Conservation (phyloP, 2,797 vertebrate species). For the Neomorphus geoffroyi region DNA sequence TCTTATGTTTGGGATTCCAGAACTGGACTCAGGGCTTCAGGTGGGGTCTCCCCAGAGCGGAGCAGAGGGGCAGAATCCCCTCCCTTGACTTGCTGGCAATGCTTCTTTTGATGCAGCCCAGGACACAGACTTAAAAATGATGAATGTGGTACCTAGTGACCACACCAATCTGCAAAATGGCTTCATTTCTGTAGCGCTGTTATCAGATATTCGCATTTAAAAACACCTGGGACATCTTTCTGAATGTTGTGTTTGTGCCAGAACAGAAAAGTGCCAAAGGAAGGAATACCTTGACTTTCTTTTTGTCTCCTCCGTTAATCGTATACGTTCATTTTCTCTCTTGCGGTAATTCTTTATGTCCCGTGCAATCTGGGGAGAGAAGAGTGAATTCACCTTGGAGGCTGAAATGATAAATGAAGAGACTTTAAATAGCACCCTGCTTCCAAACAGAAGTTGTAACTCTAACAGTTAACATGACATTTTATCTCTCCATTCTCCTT, state of each 20-base stretch:
- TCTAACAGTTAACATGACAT: background rate
- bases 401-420: accelerated
- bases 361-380: background rate
- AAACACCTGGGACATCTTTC: background rate
- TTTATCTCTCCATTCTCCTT: background rate
- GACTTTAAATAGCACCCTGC: background rate
- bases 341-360: background rate
- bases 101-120: too few relatives aligned
- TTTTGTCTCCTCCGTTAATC: background rate
- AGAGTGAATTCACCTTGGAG: background rate
- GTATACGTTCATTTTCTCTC: background rate
- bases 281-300: background rate
- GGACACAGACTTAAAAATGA: background rate
- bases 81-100: too few relatives aligned
- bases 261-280: background rate
- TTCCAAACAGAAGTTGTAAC: background rate
- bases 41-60: too few relatives aligned
- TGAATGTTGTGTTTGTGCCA: background rate
- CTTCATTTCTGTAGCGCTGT: background rate
- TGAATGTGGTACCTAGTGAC: background rate
- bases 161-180: background rate
- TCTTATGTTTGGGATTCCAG: too few relatives aligned
- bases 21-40: too few relatives aligned
- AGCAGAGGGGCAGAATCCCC: too few relatives aligned
- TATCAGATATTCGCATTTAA: background rate